These are phyloP conservation scores for Alethe castanea DNA, from an alignment of 2,113 vertebrate genomes.

Conservation along the genomic window DNA sequence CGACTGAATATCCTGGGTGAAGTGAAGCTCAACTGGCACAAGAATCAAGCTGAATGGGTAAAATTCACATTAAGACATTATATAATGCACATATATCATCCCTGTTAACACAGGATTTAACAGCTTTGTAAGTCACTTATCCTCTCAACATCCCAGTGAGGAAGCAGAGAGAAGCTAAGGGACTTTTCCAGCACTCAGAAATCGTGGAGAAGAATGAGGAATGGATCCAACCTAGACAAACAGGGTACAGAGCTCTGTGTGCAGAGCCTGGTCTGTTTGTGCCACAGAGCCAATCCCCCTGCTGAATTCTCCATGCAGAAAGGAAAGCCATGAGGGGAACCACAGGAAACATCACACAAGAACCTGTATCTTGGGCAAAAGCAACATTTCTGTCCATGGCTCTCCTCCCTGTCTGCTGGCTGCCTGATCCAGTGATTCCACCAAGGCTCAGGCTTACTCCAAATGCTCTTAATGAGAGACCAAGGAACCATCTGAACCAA, in stretches of 20 bases:
- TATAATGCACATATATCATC: neutral
- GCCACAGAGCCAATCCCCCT: neutral
- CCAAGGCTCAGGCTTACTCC: neutral
- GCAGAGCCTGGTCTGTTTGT: neutral
- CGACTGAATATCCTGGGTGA: neutral
- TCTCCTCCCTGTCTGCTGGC: neutral
- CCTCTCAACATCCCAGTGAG: neutral
- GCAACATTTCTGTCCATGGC: neutral
- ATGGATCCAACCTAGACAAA: neutral
- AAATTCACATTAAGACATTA: neutral
- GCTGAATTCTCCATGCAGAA: neutral
- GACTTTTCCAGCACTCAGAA: neutral
- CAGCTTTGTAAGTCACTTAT: neutral
- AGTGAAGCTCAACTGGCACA: neutral
- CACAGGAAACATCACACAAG: neutral
- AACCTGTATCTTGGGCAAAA: neutral
- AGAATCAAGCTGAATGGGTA: neutral
- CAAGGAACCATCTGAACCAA: neutral
- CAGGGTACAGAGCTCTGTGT: neutral
- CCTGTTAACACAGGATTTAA: neutral
- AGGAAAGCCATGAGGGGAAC: neutral
- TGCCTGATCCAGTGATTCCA: neutral
- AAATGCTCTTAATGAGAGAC: neutral
- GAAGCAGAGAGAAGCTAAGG: neutral
- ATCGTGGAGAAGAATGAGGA: neutral